Evolutionary conservation across 2,113 vertebrate species (phyloP).

Genomic region (Pelvicachromis taeniatus): DNA sequence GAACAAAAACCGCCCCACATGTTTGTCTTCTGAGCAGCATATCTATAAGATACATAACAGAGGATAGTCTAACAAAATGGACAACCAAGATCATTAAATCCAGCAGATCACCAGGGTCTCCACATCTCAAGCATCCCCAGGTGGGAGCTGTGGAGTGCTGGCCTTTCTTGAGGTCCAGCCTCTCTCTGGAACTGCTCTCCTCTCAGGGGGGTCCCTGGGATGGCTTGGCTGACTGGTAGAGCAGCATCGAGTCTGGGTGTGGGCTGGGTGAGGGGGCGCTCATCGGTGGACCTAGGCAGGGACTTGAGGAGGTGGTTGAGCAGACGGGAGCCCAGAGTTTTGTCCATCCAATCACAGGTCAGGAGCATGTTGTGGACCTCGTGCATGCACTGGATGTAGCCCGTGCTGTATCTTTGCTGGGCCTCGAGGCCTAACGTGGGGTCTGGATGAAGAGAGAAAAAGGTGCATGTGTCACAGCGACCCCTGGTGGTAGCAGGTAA

Average conservation of each 20-base stretch:
- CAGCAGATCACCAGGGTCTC: conserved; percentile 82
- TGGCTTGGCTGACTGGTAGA: background rate
- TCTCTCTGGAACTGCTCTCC: conserved; percentile 30
- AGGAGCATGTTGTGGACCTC: conserved; percentile 88
- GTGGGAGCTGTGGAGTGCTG: conserved; percentile 51
- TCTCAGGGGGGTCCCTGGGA: conserved; percentile 25
- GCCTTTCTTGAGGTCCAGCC: conserved; percentile 38
- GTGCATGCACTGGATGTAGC: conserved; percentile 90
- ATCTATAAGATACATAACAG: conserved; percentile 93
- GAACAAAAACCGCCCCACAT: conserved; percentile 77
- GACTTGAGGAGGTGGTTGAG: conserved; percentile 85
- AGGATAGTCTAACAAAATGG: conserved; percentile 70
- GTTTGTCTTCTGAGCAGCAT: conserved; percentile 82
- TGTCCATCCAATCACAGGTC: conserved; percentile 90
- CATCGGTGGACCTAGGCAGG: conserved; percentile 72
- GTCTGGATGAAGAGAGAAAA: conserved; percentile 51
- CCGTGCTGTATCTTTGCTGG: conserved; percentile 85
- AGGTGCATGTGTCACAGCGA: background rate
- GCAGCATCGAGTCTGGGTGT: conserved; percentile 11
- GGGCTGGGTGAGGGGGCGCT: conserved; percentile 16
- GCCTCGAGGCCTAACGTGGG: conserved; percentile 75
- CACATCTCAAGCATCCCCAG: conserved; percentile 81
- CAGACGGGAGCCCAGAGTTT: conserved; percentile 81
- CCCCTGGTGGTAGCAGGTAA: conserved; percentile 20
- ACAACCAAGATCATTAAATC: conserved; percentile 9